These are phyloP conservation scores for Sympetrum striolatum DNA, from an alignment of 2,888 invertebrate genomes.

Conservation along the genomic window DNA sequence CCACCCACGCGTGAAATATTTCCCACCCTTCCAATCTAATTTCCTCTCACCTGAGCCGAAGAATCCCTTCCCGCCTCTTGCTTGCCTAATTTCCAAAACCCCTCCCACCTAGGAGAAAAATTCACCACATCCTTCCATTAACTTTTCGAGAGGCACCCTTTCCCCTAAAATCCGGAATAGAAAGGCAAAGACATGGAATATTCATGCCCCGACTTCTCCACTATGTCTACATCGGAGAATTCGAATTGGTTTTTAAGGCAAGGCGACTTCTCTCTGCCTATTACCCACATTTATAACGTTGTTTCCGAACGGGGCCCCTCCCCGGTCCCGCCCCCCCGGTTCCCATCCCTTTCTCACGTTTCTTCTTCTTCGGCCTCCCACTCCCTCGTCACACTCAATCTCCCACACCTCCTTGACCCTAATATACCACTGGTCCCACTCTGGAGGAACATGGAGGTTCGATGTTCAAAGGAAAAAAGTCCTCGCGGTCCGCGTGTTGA, in stretches of 20 bases:
- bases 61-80: background rate
- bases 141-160: background rate
- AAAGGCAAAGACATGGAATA: background rate
- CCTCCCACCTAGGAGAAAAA: background rate
- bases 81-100: background rate
- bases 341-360: background rate
- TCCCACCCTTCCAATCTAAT: background rate
- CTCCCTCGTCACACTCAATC: background rate
- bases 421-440: background rate
- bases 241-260: background rate
- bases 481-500: background rate
- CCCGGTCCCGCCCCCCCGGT: background rate
- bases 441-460: background rate
- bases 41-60: background rate
- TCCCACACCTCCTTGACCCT: background rate
- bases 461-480: background rate
- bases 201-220: background rate
- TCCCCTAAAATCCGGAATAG: background rate
- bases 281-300: background rate
- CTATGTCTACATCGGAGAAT: background rate
- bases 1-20: background rate
- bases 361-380: background rate
- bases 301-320: background rate
- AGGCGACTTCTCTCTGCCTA: background rate
- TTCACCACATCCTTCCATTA: slow-evolving; percentile 16